phyloP scores from a whole-genome alignment of 2,888 invertebrate species.

The Prenolepis imparis region DNA sequence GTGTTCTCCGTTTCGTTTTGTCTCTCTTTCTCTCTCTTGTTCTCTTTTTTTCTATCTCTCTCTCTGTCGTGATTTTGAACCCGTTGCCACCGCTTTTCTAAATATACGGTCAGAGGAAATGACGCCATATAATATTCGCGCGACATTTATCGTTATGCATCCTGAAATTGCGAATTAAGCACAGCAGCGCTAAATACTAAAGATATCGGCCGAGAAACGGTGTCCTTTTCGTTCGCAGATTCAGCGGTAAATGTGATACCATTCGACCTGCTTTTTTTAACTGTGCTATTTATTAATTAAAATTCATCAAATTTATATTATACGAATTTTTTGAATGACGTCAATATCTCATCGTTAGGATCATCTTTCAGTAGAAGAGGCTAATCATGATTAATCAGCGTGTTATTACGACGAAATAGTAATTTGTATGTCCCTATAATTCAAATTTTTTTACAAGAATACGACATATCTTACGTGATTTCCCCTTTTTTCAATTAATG shows the following conservation, averaged over 20 bases:
- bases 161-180: slow-evolving; percentile 68
- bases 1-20: slow-evolving; percentile 65
- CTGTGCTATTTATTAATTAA: not conserved
- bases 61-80: not conserved
- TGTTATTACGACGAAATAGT: not conserved
- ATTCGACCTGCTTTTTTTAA: not conserved
- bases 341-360: not conserved
- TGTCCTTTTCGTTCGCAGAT: not conserved
- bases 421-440: not conserved
- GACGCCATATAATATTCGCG: slow-evolving; percentile 62
- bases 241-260: not conserved
- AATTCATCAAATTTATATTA: not conserved
- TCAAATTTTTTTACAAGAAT: not conserved
- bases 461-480: no score
- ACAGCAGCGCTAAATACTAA: slow-evolving; percentile 33
- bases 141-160: slow-evolving; percentile 71
- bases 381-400: not conserved
- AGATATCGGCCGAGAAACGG: slow-evolving; percentile 16
- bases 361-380: no score
- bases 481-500: not conserved
- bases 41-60: slow-evolving; percentile 12
- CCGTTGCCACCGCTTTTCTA: slow-evolving; percentile 45
- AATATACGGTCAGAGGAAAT: slow-evolving; percentile 65
- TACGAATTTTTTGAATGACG: not conserved
- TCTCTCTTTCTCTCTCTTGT: slow-evolving; percentile 13